These are phyloP conservation scores for Lasius fuliginosus DNA, from an alignment of 2,888 invertebrate species.

Conservation along the genomic window DNA sequence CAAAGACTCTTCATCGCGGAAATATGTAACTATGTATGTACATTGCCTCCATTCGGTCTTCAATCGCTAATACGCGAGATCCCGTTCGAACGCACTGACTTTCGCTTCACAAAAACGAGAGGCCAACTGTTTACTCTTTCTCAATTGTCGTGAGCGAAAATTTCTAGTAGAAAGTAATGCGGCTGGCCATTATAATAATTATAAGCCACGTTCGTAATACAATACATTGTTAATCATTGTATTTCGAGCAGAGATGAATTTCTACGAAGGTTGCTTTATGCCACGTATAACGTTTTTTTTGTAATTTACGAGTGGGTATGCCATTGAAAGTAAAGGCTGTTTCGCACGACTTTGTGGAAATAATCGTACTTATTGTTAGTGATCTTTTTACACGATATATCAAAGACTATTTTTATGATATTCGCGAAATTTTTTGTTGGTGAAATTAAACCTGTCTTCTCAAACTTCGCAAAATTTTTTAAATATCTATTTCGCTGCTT, in stretches of 20 bases:
- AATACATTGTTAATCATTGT: conserved; percentile 37
- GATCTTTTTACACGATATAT: not conserved
- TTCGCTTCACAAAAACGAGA: conserved; percentile 36
- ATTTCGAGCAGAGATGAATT: conserved; percentile 18
- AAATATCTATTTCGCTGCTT: not conserved
- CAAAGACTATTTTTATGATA: not conserved
- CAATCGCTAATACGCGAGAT: not conserved
- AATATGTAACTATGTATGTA: not conserved
- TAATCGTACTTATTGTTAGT: not conserved
- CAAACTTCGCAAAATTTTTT: not conserved
- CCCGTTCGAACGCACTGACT: conserved; percentile 9
- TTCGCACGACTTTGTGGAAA: conserved; percentile 6
- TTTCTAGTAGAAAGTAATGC: conserved; percentile 46
- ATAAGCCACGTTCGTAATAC: not conserved
- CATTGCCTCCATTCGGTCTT: not conserved
- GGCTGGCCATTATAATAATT: conserved; percentile 41
- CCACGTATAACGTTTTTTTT: conserved; percentile 19
- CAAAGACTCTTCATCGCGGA: not conserved
- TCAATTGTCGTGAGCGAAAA: conserved; percentile 35
- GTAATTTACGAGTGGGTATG: not conserved
- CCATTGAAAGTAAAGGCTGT: conserved; percentile 13
- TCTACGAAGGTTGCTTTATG: conserved; percentile 6
- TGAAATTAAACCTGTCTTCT: not conserved
- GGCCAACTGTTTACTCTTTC: conserved; percentile 36
- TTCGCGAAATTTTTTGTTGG: not conserved